phyloP scores from a whole-genome alignment of 2,113 vertebrate species.

The Lagopus muta region DNA sequence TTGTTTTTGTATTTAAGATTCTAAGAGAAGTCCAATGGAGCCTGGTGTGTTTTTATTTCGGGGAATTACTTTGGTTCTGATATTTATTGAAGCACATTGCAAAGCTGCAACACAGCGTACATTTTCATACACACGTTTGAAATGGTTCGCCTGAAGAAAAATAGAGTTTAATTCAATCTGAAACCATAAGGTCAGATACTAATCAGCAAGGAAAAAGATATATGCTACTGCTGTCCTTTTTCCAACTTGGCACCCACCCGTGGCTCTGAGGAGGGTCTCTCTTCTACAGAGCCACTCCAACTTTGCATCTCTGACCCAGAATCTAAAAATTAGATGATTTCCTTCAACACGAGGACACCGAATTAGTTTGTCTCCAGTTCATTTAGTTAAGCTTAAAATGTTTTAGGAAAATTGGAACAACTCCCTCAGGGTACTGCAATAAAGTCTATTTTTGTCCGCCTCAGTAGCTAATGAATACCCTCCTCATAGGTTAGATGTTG shows the following conservation, averaged over 20 bases:
- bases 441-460: neutral
- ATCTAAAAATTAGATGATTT: neutral
- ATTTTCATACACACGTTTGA: neutral
- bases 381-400: neutral
- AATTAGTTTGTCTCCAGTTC: neutral
- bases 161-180: neutral
- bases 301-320: neutral
- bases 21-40: neutral
- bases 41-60: neutral
- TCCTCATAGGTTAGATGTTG: neutral
- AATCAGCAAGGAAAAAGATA: neutral
- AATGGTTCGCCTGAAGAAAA: neutral
- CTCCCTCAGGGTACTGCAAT: neutral
- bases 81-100: neutral
- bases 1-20: neutral
- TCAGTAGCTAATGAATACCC: neutral
- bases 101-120: neutral
- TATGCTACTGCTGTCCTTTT: neutral
- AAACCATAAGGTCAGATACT: neutral
- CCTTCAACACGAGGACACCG: neutral
- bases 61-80: neutral
- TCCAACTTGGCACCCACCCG: neutral
- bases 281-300: neutral
- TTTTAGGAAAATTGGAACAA: neutral
- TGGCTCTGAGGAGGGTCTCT: neutral